phyloP scores from a whole-genome alignment of 2,888 invertebrate species.

The Pristionchus arcanus region DNA sequence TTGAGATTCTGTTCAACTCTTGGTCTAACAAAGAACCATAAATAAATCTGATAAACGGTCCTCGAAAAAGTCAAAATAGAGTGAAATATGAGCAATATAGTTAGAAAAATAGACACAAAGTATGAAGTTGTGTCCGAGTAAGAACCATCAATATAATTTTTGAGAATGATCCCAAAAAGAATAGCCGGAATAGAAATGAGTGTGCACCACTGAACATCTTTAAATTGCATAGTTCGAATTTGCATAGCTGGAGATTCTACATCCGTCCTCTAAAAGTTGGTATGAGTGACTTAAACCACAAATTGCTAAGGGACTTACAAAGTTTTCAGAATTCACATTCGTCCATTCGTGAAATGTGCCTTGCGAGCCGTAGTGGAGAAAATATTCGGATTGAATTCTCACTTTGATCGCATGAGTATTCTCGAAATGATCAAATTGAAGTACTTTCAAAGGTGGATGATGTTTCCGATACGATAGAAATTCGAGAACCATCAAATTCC shows the following conservation, averaged over 20 bases:
- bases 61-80: neutral
- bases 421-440: neutral
- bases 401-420: neutral
- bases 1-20: neutral
- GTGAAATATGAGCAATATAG: neutral
- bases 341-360: neutral
- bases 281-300: no score
- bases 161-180: neutral
- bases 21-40: neutral
- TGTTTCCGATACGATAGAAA: neutral
- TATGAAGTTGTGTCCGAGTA: neutral
- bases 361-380: neutral
- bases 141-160: neutral
- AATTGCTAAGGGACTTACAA: neutral
- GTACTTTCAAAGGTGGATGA: neutral
- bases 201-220: neutral
- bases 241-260: neutral
- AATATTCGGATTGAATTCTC: neutral
- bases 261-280: neutral
- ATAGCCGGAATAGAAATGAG: neutral
- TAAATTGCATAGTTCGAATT: neutral
- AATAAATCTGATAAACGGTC: neutral
- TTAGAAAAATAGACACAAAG: neutral
- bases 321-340: neutral
- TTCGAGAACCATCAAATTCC: neutral